Evolutionary conservation across 2,888 invertebrate genomes (phyloP), one percentile per base, ranked within the genome.

Genomic region (Magallana nippona): DNA sequence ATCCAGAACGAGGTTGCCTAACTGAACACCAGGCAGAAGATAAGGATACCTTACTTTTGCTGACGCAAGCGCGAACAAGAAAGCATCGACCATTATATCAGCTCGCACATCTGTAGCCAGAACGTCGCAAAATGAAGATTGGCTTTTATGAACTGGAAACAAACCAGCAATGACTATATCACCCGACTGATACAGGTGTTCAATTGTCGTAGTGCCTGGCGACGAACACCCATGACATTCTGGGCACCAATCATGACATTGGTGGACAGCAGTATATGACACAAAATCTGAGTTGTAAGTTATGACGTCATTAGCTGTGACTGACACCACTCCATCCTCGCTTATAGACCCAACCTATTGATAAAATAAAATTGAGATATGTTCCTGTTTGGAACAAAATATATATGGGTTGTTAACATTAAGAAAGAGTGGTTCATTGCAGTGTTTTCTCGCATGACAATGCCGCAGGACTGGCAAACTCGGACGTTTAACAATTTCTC

Each of bases 1-100:
- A 82, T 92, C 92, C 11, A 92, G 55, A 56, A 91, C 60, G 2
- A 92, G 62, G 0, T 88, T 89, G 0, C 92, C 92, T 0, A 91
- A 71, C 0, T 32, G 84, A 0, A 91, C 84, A 19, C 88, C 87
- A 1, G 88, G 87, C 11, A 92, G 85, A 1, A 91, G 79, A 19
- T 86, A 82, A 0, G 88, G 85, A 78, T 90, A 91, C 62, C 91
- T 83, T 0, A 17, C 19, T n/a, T 88, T 85, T 15, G 87, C 84
- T 10, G 90, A 88, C 77, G 85, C 82, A 2, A 92, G 81, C 5
- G 92, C 91, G 81, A 87, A 92, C 81, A 91, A 77, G 78, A 92
- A 91, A 0, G 91, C 90, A 17, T 90, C 90, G 10, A 88, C 87
- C 13, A 85, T 71, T 13, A 87, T 83, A 10, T 89, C 89, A 3